Base-by-base conservation (phyloP, 92 coral and sea anemone species). In the Pocillopora meandrina region DNA sequence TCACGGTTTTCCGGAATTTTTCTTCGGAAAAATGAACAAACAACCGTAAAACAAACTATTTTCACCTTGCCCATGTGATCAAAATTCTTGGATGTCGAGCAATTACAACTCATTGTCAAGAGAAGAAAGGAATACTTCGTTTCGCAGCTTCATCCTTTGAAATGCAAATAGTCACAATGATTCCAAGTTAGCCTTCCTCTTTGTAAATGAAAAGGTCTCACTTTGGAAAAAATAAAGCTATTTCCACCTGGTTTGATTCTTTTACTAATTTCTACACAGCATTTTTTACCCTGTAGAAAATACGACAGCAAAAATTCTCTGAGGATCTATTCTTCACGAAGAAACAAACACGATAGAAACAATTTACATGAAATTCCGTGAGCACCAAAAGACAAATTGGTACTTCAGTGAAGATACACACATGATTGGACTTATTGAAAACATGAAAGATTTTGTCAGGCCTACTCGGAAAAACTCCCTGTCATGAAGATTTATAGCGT, bases 81-180 rank as follows among this genome's bases (percentile, higher is more conserved):
- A 21, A 47, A 82, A 60, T 33, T 58, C 34, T 71, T 56, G 78
- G 64, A 70, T 67, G 56, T 23, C 42, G 60, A 57, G 69, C 64
- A 83, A 83, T 83, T 75, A 74, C 63, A 55, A 10, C 70, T 26
- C 19, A 74, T 83, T 83, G 74, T 83, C 74, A 12, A 3, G 12
- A 26, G 61, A 73, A 74, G 49, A 71, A 81, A 71, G 34, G 59
- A 81, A 81, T 71, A 49, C 70, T 71, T 59, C 62, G 68, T 72
- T 70, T 56, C 59, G 68, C 26, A 58, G 77, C 69, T 71, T 52
- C 13, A 16, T 62, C 55, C 80, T 73, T 82, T 82, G 60, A 74
- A 83, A 83, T 83, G 86, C 80, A 73, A 83, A 83, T 74, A 21
- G 9, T 71, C 78, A 73, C 72, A 73, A 82, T 83, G 72, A 77